Conservation (phyloP, 2,113 vertebrate genomes). For the Heptranchias perlo region DNA sequence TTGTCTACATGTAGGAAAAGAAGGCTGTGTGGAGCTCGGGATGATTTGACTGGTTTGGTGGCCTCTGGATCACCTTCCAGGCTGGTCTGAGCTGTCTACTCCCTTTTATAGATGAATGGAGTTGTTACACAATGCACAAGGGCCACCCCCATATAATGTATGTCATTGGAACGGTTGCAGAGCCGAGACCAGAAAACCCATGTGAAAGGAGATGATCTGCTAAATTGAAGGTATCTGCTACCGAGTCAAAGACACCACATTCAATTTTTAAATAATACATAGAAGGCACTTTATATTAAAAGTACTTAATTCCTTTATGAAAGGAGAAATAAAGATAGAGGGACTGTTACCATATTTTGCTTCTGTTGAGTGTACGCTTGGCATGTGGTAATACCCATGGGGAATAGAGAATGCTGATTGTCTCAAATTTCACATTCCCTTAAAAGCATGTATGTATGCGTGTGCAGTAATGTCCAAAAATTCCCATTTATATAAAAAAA, state of each 20-base stretch:
- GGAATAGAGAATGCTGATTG: neutral
- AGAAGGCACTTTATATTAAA: too few species aligned
- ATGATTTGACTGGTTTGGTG: too few species aligned
- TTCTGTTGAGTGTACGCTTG: neutral
- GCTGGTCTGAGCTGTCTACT: neutral
- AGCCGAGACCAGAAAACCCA: too few species aligned
- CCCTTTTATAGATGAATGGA: neutral
- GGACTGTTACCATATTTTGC: neutral
- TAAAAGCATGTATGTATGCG: neutral
- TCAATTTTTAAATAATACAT: too few species aligned
- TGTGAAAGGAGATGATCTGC: too few species aligned
- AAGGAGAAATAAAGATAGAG: too few species aligned
- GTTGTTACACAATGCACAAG: neutral
- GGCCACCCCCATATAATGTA: too few species aligned
- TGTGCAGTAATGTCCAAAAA: neutral
- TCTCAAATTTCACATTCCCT: neutral
- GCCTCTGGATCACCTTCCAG: neutral
- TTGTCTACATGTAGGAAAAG: neutral
- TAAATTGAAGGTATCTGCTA: too few species aligned
- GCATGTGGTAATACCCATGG: neutral
- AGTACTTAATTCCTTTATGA: too few species aligned
- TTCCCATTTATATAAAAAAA: neutral
- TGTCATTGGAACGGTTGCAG: too few species aligned
- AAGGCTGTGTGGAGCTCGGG: too few species aligned
- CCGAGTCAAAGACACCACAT: too few species aligned